A percentile compares a stretch with the other conserved stretches of the same genome.
These are phyloP conservation scores for Coecobrya sp. DNA, from an alignment of 2,888 invertebrate genomes.

Conservation along the genomic window DNA sequence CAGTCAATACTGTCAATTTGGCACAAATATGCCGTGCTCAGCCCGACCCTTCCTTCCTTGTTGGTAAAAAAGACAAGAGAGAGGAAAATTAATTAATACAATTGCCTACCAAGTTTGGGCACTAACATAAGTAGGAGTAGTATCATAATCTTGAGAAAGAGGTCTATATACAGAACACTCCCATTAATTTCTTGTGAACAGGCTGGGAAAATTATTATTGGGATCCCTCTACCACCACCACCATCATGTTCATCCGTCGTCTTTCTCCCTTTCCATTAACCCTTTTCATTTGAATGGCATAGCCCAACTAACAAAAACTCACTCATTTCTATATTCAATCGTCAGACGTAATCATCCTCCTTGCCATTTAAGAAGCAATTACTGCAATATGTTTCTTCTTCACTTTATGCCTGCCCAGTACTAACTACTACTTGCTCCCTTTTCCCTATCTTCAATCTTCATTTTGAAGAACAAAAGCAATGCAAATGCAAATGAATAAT, in stretches of 20 bases:
- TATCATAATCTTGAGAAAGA: slow-evolving; percentile 4
- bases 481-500: slow-evolving; percentile 52
- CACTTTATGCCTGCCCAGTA: neutral
- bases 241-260: neutral
- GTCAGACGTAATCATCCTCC: neutral
- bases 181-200: slow-evolving; percentile 19
- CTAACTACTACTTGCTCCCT: neutral
- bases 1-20: slow-evolving; percentile 36
- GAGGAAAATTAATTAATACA: slow-evolving; percentile 52
- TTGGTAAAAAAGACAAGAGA: slow-evolving; percentile 3
- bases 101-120: slow-evolving; percentile 49
- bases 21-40: neutral
- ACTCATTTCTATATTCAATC: neutral
- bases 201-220: neutral
- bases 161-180: slow-evolving; percentile 42
- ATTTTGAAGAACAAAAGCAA: neutral
- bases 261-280: neutral
- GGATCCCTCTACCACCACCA: neutral
- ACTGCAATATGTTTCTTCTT: slow-evolving; percentile 11
- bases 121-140: neutral
- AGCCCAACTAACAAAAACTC: neutral
- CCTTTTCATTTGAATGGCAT: slow-evolving; percentile 7
- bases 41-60: slow-evolving; percentile 5
- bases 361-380: slow-evolving; percentile 37
- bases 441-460: neutral